Percentiles rank a stretch among this genome's conserved stretches.
phyloP scores from a whole-genome alignment of 64 coral and sea anemone species.

The Hydrozoanthus tunicans region DNA sequence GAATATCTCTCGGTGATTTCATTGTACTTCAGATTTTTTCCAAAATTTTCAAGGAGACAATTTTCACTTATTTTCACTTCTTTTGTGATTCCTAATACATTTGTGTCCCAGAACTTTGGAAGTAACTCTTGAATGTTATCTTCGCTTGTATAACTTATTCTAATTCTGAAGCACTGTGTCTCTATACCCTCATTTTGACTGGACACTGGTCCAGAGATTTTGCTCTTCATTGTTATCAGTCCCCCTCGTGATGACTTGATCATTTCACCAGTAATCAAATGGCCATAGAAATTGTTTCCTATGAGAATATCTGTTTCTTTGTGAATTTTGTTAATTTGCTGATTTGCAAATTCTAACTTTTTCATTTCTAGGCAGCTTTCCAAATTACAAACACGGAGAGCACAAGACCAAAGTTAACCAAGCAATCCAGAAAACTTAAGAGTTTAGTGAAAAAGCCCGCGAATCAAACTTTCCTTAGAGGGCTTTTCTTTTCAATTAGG shows the following conservation, averaged over 20 bases:
- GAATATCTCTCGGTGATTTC: background rate
- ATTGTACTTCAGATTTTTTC: conserved; percentile 5
- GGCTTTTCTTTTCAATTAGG: too few species aligned
- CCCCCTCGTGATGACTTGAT: background rate
- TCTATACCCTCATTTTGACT: background rate
- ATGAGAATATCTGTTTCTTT: background rate
- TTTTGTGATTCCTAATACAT: background rate
- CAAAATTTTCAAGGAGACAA: background rate
- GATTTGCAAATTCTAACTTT: background rate
- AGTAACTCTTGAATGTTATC: background rate
- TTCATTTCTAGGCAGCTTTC: background rate
- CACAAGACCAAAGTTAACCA: too few species aligned
- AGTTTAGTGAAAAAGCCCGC: too few species aligned
- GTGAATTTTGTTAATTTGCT: background rate
- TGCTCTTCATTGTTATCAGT: background rate
- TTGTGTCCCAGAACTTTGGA: background rate
- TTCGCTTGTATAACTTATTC: background rate
- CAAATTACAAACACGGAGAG: background rate
- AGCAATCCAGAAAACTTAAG: too few species aligned
- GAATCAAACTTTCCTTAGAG: too few species aligned
- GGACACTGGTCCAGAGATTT: background rate
- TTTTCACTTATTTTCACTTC: background rate
- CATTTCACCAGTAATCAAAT: background rate
- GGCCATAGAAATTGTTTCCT: background rate
- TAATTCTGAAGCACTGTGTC: background rate